Percentiles rank a stretch among this genome's conserved stretches.
Conservation (phyloP, 1,140 invertebrate species). For the Diploscapter pachys region DNA sequence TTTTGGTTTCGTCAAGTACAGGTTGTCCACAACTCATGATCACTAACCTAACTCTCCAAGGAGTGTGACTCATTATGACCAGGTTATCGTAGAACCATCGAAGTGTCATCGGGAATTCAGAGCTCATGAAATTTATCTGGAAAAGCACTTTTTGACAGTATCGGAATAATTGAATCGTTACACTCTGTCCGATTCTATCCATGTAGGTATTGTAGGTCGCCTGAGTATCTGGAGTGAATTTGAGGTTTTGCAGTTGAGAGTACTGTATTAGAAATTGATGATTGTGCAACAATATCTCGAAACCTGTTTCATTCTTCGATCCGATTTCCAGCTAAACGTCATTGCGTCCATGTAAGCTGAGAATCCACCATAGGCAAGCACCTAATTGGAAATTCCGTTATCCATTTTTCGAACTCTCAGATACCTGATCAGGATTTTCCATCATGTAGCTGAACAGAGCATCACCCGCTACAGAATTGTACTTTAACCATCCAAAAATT, state of each 20-base stretch:
- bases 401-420: background rate
- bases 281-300: background rate
- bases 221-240: background rate
- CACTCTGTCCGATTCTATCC: background rate
- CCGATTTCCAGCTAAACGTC: slow-evolving; percentile 24
- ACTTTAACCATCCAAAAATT: slow-evolving; percentile 19
- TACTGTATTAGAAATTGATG: background rate
- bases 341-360: slow-evolving; percentile 19
- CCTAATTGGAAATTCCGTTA: background rate
- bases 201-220: background rate
- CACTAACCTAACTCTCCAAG: slow-evolving; percentile 12
- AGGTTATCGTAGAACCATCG: slow-evolving; percentile 18
- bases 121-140: background rate
- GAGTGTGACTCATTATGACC: slow-evolving; percentile 15
- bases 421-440: background rate
- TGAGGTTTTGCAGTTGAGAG: background rate
- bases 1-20: too few species aligned
- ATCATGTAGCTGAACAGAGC: slow-evolving; percentile 20
- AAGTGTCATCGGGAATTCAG: background rate
- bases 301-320: background rate
- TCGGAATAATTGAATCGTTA: background rate
- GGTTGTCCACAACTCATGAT: too few species aligned
- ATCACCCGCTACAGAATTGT: slow-evolving; percentile 20
- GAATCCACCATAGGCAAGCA: slow-evolving; percentile 10
- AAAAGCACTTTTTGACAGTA: background rate